Evolutionary conservation across 2,113 vertebrate species (phyloP).

Genomic region (Trematomus loennbergii): DNA sequence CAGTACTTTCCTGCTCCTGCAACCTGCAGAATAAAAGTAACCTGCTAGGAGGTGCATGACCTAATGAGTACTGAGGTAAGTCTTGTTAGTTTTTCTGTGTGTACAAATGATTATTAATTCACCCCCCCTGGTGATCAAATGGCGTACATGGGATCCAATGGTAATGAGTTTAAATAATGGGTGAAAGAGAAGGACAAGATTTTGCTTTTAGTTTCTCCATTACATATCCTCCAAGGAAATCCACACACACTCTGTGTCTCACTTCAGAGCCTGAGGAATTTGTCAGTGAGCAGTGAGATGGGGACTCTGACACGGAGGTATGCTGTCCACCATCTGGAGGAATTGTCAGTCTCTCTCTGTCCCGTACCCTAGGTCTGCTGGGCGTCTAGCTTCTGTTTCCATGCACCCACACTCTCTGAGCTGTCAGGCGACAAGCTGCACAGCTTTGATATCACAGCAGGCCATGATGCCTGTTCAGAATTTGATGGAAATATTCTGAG

Average conservation of each 20-base stretch:
- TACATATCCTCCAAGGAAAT: background rate
- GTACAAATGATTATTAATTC: background rate
- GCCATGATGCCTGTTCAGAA: no score
- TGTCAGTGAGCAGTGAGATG: slow-evolving; percentile 47
- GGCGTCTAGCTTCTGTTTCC: slow-evolving; percentile 51
- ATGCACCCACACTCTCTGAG: slow-evolving; percentile 9
- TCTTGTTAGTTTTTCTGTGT: background rate
- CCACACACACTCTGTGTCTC: slow-evolving; percentile 21
- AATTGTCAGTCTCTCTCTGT: slow-evolving; percentile 52
- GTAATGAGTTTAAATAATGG: background rate
- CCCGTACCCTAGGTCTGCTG: slow-evolving; percentile 45
- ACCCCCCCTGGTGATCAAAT: background rate
- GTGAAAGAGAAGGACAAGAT: background rate
- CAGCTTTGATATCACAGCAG: slow-evolving; percentile 2
- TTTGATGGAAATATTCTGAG: background rate
- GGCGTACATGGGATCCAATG: background rate
- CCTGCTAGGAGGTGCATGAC: slow-evolving; percentile 34
- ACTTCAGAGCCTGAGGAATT: slow-evolving; percentile 49
- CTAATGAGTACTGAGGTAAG: slow-evolving; percentile 6
- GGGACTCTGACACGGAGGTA: slow-evolving; percentile 48
- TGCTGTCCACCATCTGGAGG: slow-evolving; percentile 68
- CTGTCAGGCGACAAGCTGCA: background rate
- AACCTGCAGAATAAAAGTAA: slow-evolving; percentile 46
- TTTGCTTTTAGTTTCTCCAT: background rate
- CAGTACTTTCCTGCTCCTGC: slow-evolving; percentile 23